Conservation (phyloP, 2,888 invertebrate genomes). For the Thereva nobilitata region DNA sequence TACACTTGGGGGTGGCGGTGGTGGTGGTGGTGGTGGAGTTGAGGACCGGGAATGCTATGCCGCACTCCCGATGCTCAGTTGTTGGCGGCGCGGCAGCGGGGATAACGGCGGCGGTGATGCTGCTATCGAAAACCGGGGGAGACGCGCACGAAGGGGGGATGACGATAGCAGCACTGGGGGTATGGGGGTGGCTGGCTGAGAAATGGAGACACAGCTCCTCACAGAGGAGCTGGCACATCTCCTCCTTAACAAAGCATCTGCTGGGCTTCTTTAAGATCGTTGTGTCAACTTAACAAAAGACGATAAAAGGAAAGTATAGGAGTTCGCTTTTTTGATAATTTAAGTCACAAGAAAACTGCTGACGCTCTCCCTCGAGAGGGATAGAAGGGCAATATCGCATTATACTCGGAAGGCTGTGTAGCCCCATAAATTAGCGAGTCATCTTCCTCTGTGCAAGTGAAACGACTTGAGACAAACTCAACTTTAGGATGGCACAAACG, state of each 20-base stretch:
- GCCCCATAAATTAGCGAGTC: too few species aligned
- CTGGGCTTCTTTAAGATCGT: slow-evolving; percentile 2
- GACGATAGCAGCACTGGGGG: too few species aligned
- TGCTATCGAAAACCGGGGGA: neutral
- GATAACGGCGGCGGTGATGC: neutral
- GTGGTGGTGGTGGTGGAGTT: neutral
- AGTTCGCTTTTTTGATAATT: slow-evolving; percentile 13
- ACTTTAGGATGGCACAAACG: too few species aligned
- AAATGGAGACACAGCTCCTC: too few species aligned
- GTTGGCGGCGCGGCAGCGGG: neutral
- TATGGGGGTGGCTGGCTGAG: too few species aligned
- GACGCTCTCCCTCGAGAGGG: neutral
- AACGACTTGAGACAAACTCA: too few species aligned
- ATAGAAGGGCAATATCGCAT: neutral
- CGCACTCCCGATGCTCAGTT: too few species aligned
- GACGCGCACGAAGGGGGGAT: slow-evolving; percentile 2
- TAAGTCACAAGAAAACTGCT: slow-evolving; percentile 1
- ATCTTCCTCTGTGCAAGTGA: too few species aligned
- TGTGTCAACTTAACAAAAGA: slow-evolving; percentile 10
- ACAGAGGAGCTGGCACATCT: neutral
- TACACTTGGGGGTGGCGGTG: neutral
- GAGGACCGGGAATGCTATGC: neutral
- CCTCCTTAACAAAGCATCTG: slow-evolving; percentile 2
- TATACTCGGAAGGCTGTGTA: neutral
- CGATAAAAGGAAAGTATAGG: slow-evolving; percentile 10